Evolutionary conservation across 2,113 vertebrate species (phyloP).

Genomic region (Lamprotornis superbus): DNA sequence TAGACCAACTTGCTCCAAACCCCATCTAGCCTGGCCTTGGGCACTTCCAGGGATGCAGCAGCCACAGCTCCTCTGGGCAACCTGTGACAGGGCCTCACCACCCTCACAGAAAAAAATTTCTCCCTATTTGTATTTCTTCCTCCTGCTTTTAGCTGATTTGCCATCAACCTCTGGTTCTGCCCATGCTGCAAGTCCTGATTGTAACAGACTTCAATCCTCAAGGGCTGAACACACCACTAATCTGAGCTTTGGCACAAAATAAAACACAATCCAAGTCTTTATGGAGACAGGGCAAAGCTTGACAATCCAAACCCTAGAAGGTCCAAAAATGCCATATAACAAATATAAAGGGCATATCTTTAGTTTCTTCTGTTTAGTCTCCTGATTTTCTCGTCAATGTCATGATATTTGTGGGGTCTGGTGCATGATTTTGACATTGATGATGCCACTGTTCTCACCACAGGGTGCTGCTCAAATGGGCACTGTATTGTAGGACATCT

Average conservation of each 20-base stretch:
- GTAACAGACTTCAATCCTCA: not conserved
- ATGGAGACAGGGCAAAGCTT: not conserved
- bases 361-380: not conserved
- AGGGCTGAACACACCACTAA: not conserved
- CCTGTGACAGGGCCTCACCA: not conserved
- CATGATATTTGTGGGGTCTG: not conserved
- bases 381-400: not conserved
- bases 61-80: not conserved
- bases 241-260: not conserved
- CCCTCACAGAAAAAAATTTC: not conserved
- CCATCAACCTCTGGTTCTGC: not conserved
- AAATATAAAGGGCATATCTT: not conserved
- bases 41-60: not conserved
- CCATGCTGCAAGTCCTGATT: fast-evolving
- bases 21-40: fast-evolving
- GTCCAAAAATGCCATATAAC: not conserved
- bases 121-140: not conserved
- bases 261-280: not conserved
- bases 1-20: not conserved
- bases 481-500: not conserved
- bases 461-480: not conserved
- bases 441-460: not conserved
- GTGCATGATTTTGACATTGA: not conserved
- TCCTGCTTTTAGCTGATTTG: not conserved
- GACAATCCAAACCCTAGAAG: not conserved